A percentile compares a stretch with the other conserved stretches of the same genome.
Evolutionary conservation across 2,113 vertebrate genomes (phyloP).

Genomic region (Leucopternis melanops): DNA sequence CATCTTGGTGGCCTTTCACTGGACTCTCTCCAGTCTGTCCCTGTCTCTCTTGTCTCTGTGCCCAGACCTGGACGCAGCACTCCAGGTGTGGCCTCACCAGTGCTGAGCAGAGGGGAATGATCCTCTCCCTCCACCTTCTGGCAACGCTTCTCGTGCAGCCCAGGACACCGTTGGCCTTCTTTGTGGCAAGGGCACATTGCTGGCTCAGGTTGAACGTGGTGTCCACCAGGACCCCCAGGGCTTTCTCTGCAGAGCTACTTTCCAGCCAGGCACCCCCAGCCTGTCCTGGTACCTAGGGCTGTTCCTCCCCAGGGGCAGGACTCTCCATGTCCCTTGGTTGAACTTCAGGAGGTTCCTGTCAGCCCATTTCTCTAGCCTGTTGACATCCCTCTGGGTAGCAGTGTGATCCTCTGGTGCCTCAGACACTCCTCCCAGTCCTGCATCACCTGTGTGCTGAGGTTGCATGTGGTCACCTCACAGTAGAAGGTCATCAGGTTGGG

Average conservation of each 20-base stretch:
- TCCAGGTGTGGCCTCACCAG: neutral
- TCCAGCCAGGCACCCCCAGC: neutral
- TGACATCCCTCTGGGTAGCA: no score
- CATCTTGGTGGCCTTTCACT: neutral
- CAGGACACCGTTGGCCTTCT: neutral
- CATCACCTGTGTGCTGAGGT: neutral
- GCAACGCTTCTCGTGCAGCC: neutral
- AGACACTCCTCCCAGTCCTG: no score
- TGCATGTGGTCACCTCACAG: neutral
- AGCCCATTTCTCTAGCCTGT: no score
- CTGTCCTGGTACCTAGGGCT: neutral
- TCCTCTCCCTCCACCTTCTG: neutral
- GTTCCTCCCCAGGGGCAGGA: neutral
- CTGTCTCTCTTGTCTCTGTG: neutral
- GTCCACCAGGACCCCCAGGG: neutral
- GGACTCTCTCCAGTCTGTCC: neutral
- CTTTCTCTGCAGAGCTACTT: neutral
- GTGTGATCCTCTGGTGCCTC: no score
- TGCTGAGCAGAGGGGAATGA: neutral
- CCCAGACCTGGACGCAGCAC: neutral
- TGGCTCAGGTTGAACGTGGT: neutral
- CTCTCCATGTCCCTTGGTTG: no score
- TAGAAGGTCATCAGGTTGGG: neutral
- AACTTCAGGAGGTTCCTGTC: no score
- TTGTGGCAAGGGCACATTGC: neutral